Percentiles rank a stretch among this genome's conserved stretches.
Conservation (phyloP, 2,797 vertebrate species). For the Coluber constrictor region DNA sequence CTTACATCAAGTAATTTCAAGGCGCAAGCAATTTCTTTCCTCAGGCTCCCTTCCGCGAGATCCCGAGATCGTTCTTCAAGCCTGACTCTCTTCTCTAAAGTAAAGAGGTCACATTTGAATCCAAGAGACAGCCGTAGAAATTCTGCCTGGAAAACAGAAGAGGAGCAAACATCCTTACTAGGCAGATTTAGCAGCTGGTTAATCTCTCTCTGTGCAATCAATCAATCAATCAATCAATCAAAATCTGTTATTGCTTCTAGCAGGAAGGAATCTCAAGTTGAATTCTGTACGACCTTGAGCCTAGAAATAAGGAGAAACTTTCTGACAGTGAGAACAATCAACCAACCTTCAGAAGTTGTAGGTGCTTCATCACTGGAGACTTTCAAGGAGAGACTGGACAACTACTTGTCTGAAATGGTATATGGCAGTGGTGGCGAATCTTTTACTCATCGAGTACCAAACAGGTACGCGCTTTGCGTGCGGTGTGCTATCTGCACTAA, state of each 20-base stretch:
- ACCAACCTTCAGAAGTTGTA: not conserved
- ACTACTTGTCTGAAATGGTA: not conserved
- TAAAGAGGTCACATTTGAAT: conserved; percentile 98
- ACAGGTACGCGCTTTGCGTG: no score
- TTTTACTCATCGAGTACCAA: no score
- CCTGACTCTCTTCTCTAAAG: conserved; percentile 89
- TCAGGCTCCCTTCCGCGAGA: conserved; percentile 92
- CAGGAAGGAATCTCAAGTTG: not conserved
- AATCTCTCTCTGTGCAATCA: not conserved
- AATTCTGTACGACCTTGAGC: not conserved
- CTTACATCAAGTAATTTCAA: conserved; percentile 87
- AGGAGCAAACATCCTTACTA: not conserved
- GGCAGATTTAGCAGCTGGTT: not conserved
- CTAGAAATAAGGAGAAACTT: not conserved
- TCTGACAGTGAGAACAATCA: not conserved
- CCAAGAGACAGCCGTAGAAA: conserved; percentile 92
- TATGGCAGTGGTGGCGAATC: no score
- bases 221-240: no score
- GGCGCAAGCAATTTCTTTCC: conserved; percentile 87
- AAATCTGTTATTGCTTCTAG: not conserved
- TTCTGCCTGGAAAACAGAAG: conserved; percentile 77
- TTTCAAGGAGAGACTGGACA: not conserved
- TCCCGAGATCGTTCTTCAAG: conserved; percentile 93
- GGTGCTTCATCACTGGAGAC: not conserved
- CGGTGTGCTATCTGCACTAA: no score